Conservation (phyloP, 2,797 vertebrate genomes). For the Chaenodraco wilsoni region DNA sequence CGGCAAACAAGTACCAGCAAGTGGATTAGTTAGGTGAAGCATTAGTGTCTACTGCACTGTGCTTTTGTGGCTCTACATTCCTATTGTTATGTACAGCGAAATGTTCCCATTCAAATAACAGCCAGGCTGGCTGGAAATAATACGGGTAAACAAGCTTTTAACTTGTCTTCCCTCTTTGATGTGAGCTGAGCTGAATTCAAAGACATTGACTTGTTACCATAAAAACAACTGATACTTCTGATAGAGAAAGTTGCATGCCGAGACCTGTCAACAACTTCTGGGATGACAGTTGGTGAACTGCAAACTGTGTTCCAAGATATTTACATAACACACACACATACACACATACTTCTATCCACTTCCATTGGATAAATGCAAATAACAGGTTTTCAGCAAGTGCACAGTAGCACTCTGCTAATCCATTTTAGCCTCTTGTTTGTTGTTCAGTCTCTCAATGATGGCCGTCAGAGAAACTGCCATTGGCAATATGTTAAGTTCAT, state of each 20-base stretch:
- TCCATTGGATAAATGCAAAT: conserved; percentile 2
- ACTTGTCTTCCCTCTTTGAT: conserved; percentile 32
- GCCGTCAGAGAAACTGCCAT: conserved; percentile 24
- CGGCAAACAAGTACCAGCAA: conserved; percentile 75
- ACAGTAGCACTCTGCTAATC: not conserved
- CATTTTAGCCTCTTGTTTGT: conserved; percentile 14
- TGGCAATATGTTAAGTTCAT: conserved; percentile 24
- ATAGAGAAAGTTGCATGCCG: conserved; percentile 28
- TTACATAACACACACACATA: conserved; percentile 17
- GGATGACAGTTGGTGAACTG: conserved; percentile 23
- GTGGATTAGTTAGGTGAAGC: conserved; percentile 63
- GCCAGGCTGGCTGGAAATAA: conserved; percentile 49
- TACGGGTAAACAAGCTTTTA: conserved; percentile 43
- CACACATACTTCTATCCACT: not conserved
- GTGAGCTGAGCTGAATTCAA: conserved; percentile 17
- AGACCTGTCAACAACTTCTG: conserved; percentile 11
- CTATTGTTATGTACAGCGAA: conserved; percentile 51
- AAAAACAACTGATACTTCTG: conserved; percentile 25
- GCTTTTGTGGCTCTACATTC: conserved; percentile 33
- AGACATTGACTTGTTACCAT: conserved; percentile 15
- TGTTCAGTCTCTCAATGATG: conserved; percentile 27
- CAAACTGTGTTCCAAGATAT: conserved; percentile 31
- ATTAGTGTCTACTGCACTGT: conserved; percentile 52
- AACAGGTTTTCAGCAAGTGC: conserved; percentile 16
- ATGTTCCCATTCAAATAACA: conserved; percentile 46